These are phyloP conservation scores for Drosophila athabasca DNA, from an alignment of 1,140 invertebrate species.

Conservation along the genomic window DNA sequence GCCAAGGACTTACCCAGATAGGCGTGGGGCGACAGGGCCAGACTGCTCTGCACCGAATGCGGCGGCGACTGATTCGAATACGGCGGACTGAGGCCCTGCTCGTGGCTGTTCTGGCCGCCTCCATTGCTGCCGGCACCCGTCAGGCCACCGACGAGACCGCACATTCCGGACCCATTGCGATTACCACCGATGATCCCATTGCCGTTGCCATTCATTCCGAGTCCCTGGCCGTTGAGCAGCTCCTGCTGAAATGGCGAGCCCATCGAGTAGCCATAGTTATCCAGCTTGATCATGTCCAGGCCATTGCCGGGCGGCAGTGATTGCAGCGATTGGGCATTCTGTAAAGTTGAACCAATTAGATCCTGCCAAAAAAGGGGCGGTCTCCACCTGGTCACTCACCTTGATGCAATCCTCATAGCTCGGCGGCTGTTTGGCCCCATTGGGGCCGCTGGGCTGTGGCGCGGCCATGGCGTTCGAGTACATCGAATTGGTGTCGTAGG, in stretches of 20 bases:
- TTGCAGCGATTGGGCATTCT: constrained; percentile 85
- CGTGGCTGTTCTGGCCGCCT: constrained; percentile 39
- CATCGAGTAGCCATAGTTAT: constrained; percentile 85
- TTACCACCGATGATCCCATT: constrained; percentile 17
- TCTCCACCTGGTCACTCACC: constrained; percentile 70
- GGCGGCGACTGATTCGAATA: constrained; percentile 94
- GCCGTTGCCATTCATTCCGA: constrained; percentile 34
- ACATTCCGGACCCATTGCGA: constrained; percentile 82
- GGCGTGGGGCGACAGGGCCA: constrained; percentile 91
- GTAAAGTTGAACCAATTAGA: background rate
- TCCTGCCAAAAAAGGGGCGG: background rate
- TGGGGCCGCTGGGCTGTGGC: constrained; percentile 85
- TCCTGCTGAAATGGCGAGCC: constrained; percentile 87
- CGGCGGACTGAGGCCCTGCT: constrained; percentile 88
- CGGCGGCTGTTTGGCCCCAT: constrained; percentile 88
- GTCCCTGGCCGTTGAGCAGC: constrained; percentile 85
- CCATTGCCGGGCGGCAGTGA: constrained; percentile 63
- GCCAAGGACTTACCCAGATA: constrained; percentile 85
- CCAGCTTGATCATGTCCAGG: constrained; percentile 83
- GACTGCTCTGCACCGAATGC: constrained; percentile 90
- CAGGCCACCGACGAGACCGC: constrained; percentile 51
- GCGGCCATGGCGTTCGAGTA: constrained; percentile 91
- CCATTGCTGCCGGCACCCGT: constrained; percentile 40
- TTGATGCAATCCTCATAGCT: constrained; percentile 95
- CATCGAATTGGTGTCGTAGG: constrained; percentile 90